Conservation (phyloP, 2,797 vertebrate species). For the Caiman crocodilus region DNA sequence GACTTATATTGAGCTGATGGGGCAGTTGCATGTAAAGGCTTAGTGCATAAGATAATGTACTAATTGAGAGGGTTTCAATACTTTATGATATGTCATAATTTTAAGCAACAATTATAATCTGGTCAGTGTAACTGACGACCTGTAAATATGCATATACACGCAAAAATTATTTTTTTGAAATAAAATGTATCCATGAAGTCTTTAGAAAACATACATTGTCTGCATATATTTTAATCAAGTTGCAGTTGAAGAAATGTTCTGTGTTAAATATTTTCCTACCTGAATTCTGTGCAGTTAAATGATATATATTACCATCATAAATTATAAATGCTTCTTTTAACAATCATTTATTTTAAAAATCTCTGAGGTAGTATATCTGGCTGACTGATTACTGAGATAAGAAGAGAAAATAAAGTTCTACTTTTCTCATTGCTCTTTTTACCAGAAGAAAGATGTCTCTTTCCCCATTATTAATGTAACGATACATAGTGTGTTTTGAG, state of each 20-base stretch:
- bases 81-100: neutral
- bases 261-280: constrained; percentile 5
- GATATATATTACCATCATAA: neutral
- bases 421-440: constrained; percentile 19
- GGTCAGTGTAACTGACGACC: neutral
- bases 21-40: neutral
- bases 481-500: neutral
- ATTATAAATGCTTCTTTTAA: constrained; percentile 13
- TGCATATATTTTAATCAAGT: neutral
- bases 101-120: neutral
- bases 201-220: neutral
- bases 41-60: neutral
- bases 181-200: neutral
- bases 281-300: neutral
- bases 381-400: neutral
- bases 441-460: neutral
- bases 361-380: neutral
- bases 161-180: constrained; percentile 11
- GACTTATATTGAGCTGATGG: neutral
- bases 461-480: neutral
- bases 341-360: neutral
- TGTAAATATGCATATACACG: neutral
- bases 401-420: constrained; percentile 31
- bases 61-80: neutral
- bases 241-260: neutral